Base-by-base conservation (phyloP, 2,888 invertebrate species). In the Parascotia fuliginaria region DNA sequence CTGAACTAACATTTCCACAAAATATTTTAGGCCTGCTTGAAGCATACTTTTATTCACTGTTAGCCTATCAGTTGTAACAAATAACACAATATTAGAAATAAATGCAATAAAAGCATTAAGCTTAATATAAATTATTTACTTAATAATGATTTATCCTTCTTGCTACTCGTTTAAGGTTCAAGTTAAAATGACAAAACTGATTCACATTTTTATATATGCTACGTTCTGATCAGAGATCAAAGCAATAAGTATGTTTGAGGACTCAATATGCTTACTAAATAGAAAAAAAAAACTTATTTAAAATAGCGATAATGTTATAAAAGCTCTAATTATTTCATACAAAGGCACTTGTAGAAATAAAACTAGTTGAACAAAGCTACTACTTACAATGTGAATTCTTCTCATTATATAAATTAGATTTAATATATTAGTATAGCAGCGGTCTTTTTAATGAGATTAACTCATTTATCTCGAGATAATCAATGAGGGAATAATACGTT, bases 271-370 rank as follows among this genome's bases (percentile, higher is more conserved):
- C 19, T 3, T 19, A 19, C 19, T 19, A 19, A 19, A 19, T 27
- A 16, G 2, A 9, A 29, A 5, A 32, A 5, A 33, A 41, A 45
- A 54, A 57, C 46, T 49, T 47, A 33, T 32, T 44, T 50, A 48
- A 61, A 39, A 14, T 24, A 49, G 55, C 52, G 40, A 53, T 36
- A 43, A 44, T 53, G 44, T 45, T 57, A 59, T 37, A 70, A 63
- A 62, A 63, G 72, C 69, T 55, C 36, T 48, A 55, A 55, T 60
- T 64, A 61, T 56, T 33, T 53, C 11, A 22, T 65, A 60, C 42
- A 57, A 69, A 60, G 60, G 60, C 60, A 60, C 60, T 60, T 55
- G 29, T 36, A 41, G 32, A 33, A 36, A 33, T 39, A 42, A 28
- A 43, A 46, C 34, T 47, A 50, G 31, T 33, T 33, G 36, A 53